phyloP scores from a whole-genome alignment of 2,113 vertebrate species.

The Asarcornis scutulata region DNA sequence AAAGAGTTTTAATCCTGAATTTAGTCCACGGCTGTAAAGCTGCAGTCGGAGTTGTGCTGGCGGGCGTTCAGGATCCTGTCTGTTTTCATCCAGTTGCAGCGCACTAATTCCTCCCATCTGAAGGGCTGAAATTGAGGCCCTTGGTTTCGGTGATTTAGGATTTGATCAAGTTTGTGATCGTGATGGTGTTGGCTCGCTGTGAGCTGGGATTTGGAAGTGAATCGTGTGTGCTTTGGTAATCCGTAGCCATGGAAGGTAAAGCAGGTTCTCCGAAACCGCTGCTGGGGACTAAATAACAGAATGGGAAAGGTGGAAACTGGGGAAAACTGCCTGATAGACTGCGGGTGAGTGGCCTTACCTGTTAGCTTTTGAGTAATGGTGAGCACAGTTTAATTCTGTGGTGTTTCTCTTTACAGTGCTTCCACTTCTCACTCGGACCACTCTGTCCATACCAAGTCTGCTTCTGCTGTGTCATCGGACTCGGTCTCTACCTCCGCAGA shows the following conservation, averaged over 20 bases:
- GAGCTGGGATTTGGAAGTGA: background rate
- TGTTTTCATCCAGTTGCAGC: slow-evolving; percentile 10
- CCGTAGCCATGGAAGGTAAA: background rate
- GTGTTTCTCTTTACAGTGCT: slow-evolving; percentile 72
- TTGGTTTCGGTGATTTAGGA: background rate
- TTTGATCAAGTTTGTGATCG: background rate
- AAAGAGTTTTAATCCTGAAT: slow-evolving; percentile 10
- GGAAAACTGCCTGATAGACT: background rate
- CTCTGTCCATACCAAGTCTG: slow-evolving; percentile 83
- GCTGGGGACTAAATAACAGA: background rate
- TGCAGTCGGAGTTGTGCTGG: slow-evolving; percentile 1
- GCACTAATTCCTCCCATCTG: slow-evolving; percentile 36
- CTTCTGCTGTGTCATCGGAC: slow-evolving; percentile 83
- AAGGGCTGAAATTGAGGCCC: slow-evolving; percentile 11
- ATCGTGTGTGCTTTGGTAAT: background rate
- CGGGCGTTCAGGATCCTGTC: background rate
- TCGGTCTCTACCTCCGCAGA: slow-evolving; percentile 86
- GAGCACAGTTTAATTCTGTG: background rate
- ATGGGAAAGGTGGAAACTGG: background rate
- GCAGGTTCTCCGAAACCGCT: background rate
- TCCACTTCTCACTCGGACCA: slow-evolving; percentile 92
- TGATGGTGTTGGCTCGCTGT: background rate
- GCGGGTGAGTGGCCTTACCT: rapidly evolving
- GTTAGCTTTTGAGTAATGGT: background rate
- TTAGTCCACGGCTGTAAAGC: background rate